Base-by-base conservation (phyloP, 2,113 vertebrate genomes). In the Peromyscus polionotus region DNA sequence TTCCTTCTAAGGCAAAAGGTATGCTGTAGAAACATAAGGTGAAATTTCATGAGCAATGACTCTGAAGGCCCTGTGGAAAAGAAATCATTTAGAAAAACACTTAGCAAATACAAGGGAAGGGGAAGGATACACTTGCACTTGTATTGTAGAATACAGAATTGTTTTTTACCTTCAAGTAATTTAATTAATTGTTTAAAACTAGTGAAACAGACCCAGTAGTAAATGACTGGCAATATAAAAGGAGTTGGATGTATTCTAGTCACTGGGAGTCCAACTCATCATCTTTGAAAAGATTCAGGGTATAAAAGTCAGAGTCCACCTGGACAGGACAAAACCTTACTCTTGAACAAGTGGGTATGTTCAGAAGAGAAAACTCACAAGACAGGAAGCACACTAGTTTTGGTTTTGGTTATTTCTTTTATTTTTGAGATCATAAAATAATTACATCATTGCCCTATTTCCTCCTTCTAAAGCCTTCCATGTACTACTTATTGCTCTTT, bases 191-290 rank as follows among this genome's bases (percentile, higher is more conserved):
- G 85, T 84, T 96, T 94, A 90, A 85, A 75, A 91, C 57, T 95
- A 31, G 81, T 51, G 7, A 81, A 94, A 89, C 36, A 90, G 87
- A 31, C 54, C 86, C 45, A 94, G 81, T 68, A 33, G 17, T 88
- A 80, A n/a, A 2, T 88, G 83, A 97, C 93, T 97, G 93, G 77
- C 90, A 96, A 73, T 70, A 80, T 72, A 36, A 96, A 93, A 84
- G 26, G 48, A 39, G 92, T 95, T 96, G 72, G 88, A 36, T 95
- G 9, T 96, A 80, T 33, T 68, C 68, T 86, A 93, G 36, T 26
- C 63, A 26, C 45, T 48, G 88, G 17, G 39, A 89, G 8, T 92
- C 24, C 87, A 61, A 91, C 67, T 94, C 42, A 88, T 11, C 54
- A 12, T 24, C 20, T 13, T n/a, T 24, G 11, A 81, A 24, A 81